Percentiles rank a stretch among this genome's conserved stretches.
Evolutionary conservation across 2,888 invertebrate species (phyloP).

Genomic region (Arrhopalites spinosus): DNA sequence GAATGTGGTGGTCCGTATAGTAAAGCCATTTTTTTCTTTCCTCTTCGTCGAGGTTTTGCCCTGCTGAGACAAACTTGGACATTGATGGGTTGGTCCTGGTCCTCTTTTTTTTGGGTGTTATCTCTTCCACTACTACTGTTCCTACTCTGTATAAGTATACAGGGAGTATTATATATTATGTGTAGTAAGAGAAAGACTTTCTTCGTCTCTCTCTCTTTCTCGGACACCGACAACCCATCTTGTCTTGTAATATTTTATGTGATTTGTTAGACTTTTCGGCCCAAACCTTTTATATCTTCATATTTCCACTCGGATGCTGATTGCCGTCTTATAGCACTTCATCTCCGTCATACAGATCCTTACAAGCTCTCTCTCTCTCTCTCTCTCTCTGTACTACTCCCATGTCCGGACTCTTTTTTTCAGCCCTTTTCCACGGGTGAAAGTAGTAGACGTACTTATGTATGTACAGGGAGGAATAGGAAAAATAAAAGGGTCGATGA

Average conservation of each 20-base stretch:
- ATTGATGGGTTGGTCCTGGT: conserved; percentile 26
- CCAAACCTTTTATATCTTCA: conserved; percentile 41
- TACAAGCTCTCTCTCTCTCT: neutral
- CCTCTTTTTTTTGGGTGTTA: conserved; percentile 11
- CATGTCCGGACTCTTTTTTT: no score
- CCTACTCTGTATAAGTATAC: neutral
- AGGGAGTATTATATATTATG: neutral
- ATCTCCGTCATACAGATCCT: conserved; percentile 20
- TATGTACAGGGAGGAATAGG: no score
- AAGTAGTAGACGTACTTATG: no score
- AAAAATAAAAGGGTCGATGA: no score
- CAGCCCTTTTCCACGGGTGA: no score
- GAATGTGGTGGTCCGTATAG: conserved; percentile 10
- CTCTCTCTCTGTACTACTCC: no score
- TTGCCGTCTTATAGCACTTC: conserved; percentile 29
- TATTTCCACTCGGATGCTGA: conserved; percentile 39
- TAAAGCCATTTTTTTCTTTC: conserved; percentile 11
- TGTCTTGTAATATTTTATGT: conserved; percentile 40
- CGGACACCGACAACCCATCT: conserved; percentile 36
- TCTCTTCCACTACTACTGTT: conserved; percentile 11
- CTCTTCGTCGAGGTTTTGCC: neutral
- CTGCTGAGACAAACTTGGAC: conserved; percentile 13
- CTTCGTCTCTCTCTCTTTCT: conserved; percentile 12
- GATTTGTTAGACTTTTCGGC: conserved; percentile 40
- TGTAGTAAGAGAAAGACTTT: conserved; percentile 1